Conservation (phyloP, 2,888 invertebrate species). For the Chrysolina haemoptera region DNA sequence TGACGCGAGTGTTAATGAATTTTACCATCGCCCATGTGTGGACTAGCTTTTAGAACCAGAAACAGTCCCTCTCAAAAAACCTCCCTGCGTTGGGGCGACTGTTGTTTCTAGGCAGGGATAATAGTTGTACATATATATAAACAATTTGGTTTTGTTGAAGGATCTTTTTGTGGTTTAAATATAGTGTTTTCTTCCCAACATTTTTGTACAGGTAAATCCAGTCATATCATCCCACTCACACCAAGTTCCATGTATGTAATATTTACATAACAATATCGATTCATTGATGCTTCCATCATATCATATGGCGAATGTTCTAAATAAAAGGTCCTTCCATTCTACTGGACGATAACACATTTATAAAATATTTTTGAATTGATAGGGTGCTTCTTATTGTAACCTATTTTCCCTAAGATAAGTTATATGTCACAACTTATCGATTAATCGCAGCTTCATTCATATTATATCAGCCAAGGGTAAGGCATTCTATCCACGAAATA, state of each 20-base stretch:
- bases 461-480: too few species aligned
- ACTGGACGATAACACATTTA: too few species aligned
- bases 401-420: too few species aligned
- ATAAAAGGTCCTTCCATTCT: too few species aligned
- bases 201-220: constrained; percentile 43
- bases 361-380: too few species aligned
- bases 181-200: neutral
- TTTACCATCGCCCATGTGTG: constrained; percentile 87
- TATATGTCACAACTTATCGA: too few species aligned
- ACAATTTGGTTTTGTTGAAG: constrained; percentile 33
- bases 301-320: too few species aligned
- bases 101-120: constrained; percentile 72
- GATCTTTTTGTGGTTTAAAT: constrained; percentile 21
- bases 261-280: constrained; percentile 18
- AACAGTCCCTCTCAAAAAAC: constrained; percentile 98
- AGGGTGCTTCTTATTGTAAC: too few species aligned
- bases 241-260: neutral
- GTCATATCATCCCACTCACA: neutral
- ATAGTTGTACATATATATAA: constrained; percentile 49
- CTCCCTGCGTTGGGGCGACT: constrained; percentile 96
- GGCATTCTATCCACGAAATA: too few species aligned
- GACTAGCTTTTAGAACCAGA: constrained; percentile 95
- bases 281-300: neutral
- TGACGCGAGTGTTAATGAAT: constrained; percentile 62
- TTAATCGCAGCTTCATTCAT: too few species aligned